Evolutionary conservation across 2,888 invertebrate genomes (phyloP).

Genomic region (Ormyrus pomaceus): DNA sequence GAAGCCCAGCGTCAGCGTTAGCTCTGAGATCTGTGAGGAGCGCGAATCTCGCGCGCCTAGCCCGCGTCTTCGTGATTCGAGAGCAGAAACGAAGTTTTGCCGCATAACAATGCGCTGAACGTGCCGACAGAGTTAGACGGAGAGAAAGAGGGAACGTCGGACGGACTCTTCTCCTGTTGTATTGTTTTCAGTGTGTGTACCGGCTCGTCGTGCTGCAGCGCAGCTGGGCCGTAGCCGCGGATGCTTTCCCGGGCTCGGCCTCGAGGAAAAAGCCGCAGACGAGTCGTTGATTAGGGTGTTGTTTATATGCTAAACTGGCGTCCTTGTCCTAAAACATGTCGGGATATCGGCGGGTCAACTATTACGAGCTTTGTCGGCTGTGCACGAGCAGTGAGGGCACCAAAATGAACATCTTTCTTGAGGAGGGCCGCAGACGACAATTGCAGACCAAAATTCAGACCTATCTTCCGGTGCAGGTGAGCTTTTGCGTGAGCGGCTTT

Average conservation of each 20-base stretch:
- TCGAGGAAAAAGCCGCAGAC: no score
- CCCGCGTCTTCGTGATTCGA: no score
- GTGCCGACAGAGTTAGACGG: no score
- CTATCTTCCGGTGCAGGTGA: slow-evolving; percentile 81
- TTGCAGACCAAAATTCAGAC: slow-evolving; percentile 81
- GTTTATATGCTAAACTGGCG: slow-evolving; percentile 45
- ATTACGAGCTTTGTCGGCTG: slow-evolving; percentile 83
- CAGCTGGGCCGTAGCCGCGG: no score
- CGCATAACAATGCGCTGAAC: neutral
- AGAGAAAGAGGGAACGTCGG: neutral
- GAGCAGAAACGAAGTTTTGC: no score
- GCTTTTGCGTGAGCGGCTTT: neutral
- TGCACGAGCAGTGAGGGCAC: slow-evolving; percentile 82
- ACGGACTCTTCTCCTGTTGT: slow-evolving; percentile 1
- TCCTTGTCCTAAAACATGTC: slow-evolving; percentile 75
- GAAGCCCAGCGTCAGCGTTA: neutral
- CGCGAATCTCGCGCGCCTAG: neutral
- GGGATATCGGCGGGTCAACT: slow-evolving; percentile 83
- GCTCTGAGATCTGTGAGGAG: no score
- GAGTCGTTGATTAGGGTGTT: neutral
- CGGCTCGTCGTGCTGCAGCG: slow-evolving; percentile 1
- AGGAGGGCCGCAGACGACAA: slow-evolving; percentile 81
- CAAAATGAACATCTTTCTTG: slow-evolving; percentile 82
- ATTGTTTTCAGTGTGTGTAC: slow-evolving; percentile 6
- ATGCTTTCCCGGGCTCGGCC: no score